These are phyloP conservation scores for Rana temporaria DNA, from an alignment of 2,113 vertebrate species.

Conservation along the genomic window DNA sequence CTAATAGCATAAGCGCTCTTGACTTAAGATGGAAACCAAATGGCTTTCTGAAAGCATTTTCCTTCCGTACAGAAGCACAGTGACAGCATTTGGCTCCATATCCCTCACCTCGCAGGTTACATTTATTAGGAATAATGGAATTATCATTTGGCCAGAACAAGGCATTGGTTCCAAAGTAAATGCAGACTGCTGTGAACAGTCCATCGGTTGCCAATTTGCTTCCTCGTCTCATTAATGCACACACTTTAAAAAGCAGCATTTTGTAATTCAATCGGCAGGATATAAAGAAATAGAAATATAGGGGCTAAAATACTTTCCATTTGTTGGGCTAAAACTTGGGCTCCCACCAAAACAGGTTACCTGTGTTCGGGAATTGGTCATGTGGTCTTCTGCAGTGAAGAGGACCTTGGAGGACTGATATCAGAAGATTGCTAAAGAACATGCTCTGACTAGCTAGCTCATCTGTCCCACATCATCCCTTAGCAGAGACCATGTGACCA, in stretches of 20 bases:
- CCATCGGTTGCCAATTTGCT: not conserved
- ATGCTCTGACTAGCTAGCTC: no score
- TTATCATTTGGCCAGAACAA: slow-evolving; percentile 33
- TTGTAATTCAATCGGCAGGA: not conserved
- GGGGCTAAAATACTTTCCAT: no score
- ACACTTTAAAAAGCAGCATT: not conserved
- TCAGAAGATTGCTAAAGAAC: no score
- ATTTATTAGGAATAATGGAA: slow-evolving; percentile 27
- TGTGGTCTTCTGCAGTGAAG: no score
- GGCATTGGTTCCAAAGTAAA: slow-evolving; percentile 27
- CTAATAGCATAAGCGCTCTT: slow-evolving; percentile 67
- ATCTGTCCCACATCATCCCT: no score
- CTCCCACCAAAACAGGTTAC: no score
- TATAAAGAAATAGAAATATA: no score
- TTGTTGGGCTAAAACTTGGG: no score
- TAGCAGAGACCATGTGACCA: no score
- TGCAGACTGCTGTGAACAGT: not conserved
- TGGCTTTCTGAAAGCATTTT: slow-evolving; percentile 62
- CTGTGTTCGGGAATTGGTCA: no score
- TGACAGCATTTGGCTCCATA: slow-evolving; percentile 27
- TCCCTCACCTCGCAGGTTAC: slow-evolving; percentile 24
- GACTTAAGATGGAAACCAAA: slow-evolving; percentile 61
- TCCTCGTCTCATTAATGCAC: not conserved
- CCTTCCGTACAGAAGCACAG: slow-evolving; percentile 60
- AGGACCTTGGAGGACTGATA: no score